Conservation (phyloP, 2,113 vertebrate genomes). For the Dendropsophus ebraccatus region DNA sequence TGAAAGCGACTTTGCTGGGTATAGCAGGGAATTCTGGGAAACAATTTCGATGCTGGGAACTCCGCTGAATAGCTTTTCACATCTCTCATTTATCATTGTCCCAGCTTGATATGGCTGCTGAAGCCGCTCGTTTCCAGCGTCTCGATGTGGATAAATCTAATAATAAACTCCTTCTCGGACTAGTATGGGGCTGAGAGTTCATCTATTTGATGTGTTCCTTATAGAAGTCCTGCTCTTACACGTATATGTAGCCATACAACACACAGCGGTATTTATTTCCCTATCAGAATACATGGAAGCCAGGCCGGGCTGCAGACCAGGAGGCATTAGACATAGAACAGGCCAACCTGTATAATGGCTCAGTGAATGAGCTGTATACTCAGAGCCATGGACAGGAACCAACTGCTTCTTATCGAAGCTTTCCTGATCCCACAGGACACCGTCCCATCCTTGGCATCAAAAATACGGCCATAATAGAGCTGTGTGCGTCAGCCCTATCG, state of each 20-base stretch:
- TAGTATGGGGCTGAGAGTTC: neutral
- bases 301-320: neutral
- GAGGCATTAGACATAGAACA: too few species aligned
- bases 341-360: neutral
- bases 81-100: constrained; percentile 68
- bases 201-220: neutral
- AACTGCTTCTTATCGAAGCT: neutral
- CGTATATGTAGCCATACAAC: neutral
- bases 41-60: constrained; percentile 57
- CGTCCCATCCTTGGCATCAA: neutral
- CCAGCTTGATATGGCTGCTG: constrained; percentile 58
- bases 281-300: neutral
- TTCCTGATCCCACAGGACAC: neutral
- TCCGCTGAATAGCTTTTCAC: constrained; percentile 59
- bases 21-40: constrained; percentile 62
- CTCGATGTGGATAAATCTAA: constrained; percentile 58
- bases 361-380: neutral
- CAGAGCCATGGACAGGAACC: neutral
- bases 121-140: constrained; percentile 43
- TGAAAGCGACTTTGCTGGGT: constrained; percentile 63
- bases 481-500: neutral
- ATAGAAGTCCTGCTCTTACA: neutral
- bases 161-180: constrained; percentile 32
- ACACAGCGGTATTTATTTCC: neutral
- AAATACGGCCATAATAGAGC: neutral